Evolutionary conservation across 2,113 vertebrate species (phyloP), one percentile per base, ranked within the genome.

Genomic region (Bungarus multicinctus): DNA sequence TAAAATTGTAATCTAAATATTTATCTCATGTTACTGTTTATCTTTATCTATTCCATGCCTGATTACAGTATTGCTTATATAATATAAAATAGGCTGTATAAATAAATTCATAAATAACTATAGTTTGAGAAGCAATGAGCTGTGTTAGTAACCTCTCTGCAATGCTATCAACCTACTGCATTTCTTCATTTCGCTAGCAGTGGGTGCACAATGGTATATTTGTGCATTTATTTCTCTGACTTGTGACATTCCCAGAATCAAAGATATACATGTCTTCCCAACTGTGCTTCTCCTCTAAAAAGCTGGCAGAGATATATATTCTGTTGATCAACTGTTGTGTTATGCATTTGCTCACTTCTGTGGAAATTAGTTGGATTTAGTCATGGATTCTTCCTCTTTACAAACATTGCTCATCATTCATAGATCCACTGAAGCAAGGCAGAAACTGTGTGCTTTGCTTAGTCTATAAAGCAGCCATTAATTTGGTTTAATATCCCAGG

Each of bases 321-420:
- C 55, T 88, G 60, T 64, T 94, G 0, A 57, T 94, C 92, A 69
- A 45, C 52, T 39, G 0, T 0, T 14, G 10, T 18, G 0, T 18
- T 39, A 90, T 91, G n/a, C 23, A 11, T 93, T 45, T 81, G 47
- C 2, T 90, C 43, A 57, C 8, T 86, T 57, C 27, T 93, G 25
- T 20, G 91, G n/a, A 69, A 87, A 92, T 12, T 55, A 87, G 25
- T 90, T 85, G 25, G 30, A 34, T 47, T 89, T 55, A 5, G 22
- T 85, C n/a, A 20, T 43, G 64, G 22, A 4, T 12, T 85, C 14
- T 23, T 89, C 45, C 58, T 27, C 39, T 89, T 50, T 1, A 20
- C 10, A 3, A 2, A 45, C 25, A 55, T 64, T 6, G 22, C 16
- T 58, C 50, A 47, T 91, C 43, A 53, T 11, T 0, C 0, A 88